Conservation (phyloP, 1,140 invertebrate genomes). For the Pentalonia nigronervosa region DNA sequence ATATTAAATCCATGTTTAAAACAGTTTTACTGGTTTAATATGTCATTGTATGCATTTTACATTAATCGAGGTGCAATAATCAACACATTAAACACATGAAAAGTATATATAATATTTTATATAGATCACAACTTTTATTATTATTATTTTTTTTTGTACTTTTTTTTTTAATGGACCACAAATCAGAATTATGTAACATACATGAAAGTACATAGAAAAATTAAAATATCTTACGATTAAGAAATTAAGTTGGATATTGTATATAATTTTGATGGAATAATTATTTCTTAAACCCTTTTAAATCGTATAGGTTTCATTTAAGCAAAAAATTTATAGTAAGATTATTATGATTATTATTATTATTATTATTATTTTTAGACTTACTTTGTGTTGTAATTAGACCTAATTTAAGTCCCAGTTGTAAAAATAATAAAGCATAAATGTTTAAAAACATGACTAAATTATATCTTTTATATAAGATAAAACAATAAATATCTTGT, state of each 20-base stretch:
- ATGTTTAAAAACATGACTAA: slow-evolving; percentile 45
- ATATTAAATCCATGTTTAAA: not conserved
- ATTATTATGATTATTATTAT: slow-evolving; percentile 40
- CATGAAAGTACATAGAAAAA: slow-evolving; percentile 35
- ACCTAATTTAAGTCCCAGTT: slow-evolving; percentile 53
- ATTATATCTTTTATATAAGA: slow-evolving; percentile 55
- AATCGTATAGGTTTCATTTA: slow-evolving; percentile 46
- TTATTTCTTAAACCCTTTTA: slow-evolving; percentile 47
- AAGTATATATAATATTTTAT: slow-evolving; percentile 40
- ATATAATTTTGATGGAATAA: slow-evolving; percentile 40
- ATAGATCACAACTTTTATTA: slow-evolving; percentile 38
- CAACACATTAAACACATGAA: not conserved
- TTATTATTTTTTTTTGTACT: slow-evolving; percentile 29
- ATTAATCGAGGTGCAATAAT: slow-evolving; percentile 30
- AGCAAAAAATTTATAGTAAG: slow-evolving; percentile 38
- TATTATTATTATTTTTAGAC: slow-evolving; percentile 40
- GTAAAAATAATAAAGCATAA: slow-evolving; percentile 54
- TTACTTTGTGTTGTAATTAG: slow-evolving; percentile 56
- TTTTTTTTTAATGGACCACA: slow-evolving; percentile 16
- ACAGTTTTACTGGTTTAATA: not conserved
- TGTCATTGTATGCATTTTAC: not conserved
- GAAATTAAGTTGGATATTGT: slow-evolving; percentile 26
- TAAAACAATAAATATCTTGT: slow-evolving; percentile 53
- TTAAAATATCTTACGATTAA: not conserved
- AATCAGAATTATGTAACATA: slow-evolving; percentile 41